Evolutionary conservation across 2,888 invertebrate species (phyloP), one percentile per base, ranked within the genome.

Genomic region (Sisyra nigra): DNA sequence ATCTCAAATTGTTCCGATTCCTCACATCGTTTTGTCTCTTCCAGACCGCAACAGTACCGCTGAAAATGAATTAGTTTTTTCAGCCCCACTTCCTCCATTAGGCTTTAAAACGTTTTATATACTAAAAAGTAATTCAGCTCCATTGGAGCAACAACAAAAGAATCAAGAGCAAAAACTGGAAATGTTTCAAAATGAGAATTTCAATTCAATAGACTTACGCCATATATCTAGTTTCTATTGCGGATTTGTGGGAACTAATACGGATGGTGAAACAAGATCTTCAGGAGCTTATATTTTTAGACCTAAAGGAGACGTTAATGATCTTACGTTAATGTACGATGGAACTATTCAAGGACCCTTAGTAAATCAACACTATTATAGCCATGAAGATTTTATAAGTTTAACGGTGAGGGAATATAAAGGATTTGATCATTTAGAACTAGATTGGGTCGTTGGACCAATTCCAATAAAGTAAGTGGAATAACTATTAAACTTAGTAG

Each of bases 241-340:
- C 15, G 83, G 76, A 0, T 72, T 69, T 36, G 59, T 60, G 1
- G 87, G 87, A 0, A 67, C 84, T 53, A 86, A 86, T 53, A 56
- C 55, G 0, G 60, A 64, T 2, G 68, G 68, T 2, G 53, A 58
- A 0, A 72, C 73, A 49, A 66, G 89, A 46, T 78, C 91, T 0
- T 93, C 94, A 0, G 97, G 97, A 0, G 96, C 96, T 0, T 97
- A 97, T 54, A 83, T 94, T 31, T 87, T 89, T 59, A 67, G 88
- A 41, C 87, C 88, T 0, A 71, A 71, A 37, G 62, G 65, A 0
- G 59, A 67, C 5, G 51, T 67, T 1, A 52, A 56, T 3, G 49
- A 54, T 17, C 54, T 69, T 10, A 47, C 59, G 1, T 24, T 24
- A 24, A 48, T 52, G 7, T 24, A 24, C 24, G 3, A 24, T 24